Conservation (phyloP, 35 echinoderm and acorn worm genomes). For the Heliocidaris erythrogramma region DNA sequence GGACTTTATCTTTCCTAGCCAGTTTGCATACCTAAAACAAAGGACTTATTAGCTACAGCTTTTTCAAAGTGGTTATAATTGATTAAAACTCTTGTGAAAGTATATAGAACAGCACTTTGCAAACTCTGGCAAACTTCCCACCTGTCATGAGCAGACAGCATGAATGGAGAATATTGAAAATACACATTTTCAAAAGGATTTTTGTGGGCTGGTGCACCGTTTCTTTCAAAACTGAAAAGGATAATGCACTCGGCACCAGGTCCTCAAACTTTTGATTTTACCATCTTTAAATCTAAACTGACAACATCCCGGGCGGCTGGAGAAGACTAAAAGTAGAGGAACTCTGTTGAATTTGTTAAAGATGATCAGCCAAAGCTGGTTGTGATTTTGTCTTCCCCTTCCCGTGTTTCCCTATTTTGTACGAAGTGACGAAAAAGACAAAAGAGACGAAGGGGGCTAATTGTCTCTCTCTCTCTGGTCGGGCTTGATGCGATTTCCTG, state of each 20-base stretch:
- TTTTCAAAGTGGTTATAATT: no score
- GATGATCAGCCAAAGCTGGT: conserved; percentile 1
- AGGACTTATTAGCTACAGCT: no score
- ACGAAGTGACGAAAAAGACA: background rate
- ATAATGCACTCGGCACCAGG: background rate
- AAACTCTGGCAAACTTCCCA: background rate
- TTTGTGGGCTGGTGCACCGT: background rate
- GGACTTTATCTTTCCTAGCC: no score
- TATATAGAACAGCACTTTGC: no score
- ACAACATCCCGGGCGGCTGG: background rate
- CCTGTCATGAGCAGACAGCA: background rate
- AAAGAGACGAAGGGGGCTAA: conserved; percentile 30
- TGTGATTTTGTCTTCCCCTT: conserved; percentile 2
- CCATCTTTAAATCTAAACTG: background rate
- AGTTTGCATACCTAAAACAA: no score
- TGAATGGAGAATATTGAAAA: background rate
- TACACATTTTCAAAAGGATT: background rate
- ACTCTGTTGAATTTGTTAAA: conserved; percentile 18
- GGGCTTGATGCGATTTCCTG: conserved; percentile 33
- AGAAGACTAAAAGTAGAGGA: conserved; percentile 10
- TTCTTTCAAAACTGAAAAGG: background rate
- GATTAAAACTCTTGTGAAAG: no score
- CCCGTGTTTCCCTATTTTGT: background rate
- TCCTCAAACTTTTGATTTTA: background rate
- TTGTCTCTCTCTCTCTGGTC: conserved; percentile 26